Evolutionary conservation across 2,797 vertebrate species (phyloP).

Genomic region (Rhinophrynus dorsalis): DNA sequence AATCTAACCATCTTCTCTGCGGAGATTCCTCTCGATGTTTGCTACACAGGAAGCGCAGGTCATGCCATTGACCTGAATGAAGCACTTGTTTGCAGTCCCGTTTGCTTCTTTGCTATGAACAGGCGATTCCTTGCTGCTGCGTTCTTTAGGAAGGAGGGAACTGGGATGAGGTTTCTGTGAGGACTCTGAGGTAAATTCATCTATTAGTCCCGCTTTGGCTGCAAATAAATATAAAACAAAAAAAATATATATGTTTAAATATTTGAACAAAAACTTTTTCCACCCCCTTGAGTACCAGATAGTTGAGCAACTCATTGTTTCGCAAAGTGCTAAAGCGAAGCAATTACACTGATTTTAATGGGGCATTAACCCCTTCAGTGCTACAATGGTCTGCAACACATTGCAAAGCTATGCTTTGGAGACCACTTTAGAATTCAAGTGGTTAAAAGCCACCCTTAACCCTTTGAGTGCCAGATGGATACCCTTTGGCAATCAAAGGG

Average conservation of each 20-base stretch:
- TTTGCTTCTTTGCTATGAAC: conserved; percentile 47
- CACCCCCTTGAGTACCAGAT: no score
- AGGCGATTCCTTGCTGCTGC: conserved; percentile 42
- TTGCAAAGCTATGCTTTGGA: no score
- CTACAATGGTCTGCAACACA: no score
- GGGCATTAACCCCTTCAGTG: no score
- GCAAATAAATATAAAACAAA: conserved; percentile 35
- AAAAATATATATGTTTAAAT: background rate
- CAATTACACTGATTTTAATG: no score
- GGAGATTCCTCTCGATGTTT: conserved; percentile 96
- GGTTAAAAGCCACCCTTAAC: no score
- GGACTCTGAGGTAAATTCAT: conserved; percentile 50
- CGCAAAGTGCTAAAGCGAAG: no score
- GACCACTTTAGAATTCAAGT: no score
- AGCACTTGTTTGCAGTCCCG: conserved; percentile 81
- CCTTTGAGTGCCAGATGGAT: no score
- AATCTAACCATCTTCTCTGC: conserved; percentile 86
- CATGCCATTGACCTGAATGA: conserved; percentile 93
- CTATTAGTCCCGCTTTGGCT: conserved; percentile 69
- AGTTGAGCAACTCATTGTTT: no score
- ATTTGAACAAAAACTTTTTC: no score
- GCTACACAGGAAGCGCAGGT: conserved; percentile 95
- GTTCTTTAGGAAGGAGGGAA: conserved; percentile 48
- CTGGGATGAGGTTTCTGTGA: conserved; percentile 41
- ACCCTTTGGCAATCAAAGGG: no score